phyloP scores from a whole-genome alignment of 1,140 invertebrate species.

The Andrena cerasifolii region DNA sequence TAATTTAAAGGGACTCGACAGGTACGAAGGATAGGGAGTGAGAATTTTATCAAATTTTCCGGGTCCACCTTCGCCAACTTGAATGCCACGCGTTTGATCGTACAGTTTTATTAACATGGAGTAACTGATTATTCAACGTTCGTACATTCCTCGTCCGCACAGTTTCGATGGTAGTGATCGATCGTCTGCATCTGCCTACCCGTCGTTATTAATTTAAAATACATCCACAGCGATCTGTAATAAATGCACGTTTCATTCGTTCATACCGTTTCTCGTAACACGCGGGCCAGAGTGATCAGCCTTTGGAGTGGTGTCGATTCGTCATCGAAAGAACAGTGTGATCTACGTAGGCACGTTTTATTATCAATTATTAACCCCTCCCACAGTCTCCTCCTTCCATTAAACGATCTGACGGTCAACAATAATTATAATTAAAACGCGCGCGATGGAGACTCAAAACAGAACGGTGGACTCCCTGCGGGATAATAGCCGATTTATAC shows the following conservation, averaged over 20 bases:
- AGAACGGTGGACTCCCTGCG: slow-evolving; percentile 23
- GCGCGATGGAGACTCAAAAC: slow-evolving; percentile 36
- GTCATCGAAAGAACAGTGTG: too few species aligned
- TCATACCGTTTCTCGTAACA: slow-evolving; percentile 12
- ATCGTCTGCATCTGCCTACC: background rate
- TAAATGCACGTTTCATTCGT: slow-evolving; percentile 14
- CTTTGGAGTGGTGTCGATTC: background rate
- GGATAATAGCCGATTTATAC: slow-evolving; percentile 34
- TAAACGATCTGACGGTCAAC: slow-evolving; percentile 60
- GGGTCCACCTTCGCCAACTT: background rate
- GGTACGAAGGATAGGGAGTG: too few species aligned
- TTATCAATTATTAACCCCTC: slow-evolving; percentile 62
- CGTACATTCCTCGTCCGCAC: slow-evolving; percentile 41
- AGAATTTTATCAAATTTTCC: too few species aligned
- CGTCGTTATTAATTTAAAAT: slow-evolving; percentile 25
- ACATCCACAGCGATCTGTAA: slow-evolving; percentile 19
- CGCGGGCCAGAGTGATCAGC: slow-evolving; percentile 15
- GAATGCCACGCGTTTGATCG: background rate
- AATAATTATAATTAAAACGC: slow-evolving; percentile 60
- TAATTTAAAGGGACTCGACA: too few species aligned
- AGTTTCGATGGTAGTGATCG: slow-evolving; percentile 9
- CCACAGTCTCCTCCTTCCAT: background rate
- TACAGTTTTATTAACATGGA: slow-evolving; percentile 40
- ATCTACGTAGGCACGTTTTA: slow-evolving; percentile 67
- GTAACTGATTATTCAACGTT: slow-evolving; percentile 51